Evolutionary conservation across 2,888 invertebrate genomes (phyloP), one percentile per base, ranked within the genome.

Genomic region (Caenorhabditis zanzibari): DNA sequence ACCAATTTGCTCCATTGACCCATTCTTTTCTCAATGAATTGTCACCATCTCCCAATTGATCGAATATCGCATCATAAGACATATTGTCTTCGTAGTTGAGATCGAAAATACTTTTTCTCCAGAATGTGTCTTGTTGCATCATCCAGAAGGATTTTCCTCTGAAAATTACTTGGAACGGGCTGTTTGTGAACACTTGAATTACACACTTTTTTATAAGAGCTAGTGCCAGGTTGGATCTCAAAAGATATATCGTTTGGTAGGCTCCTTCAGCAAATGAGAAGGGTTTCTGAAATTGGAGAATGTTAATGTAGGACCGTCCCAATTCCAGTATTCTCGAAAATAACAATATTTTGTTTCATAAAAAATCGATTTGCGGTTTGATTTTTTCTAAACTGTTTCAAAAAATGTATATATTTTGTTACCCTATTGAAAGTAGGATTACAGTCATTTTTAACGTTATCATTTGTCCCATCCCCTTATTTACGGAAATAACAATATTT

Each of bases 1-100:
- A 92, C 87, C 91, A 92, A 74, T 92, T 92, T n/a, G 92, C 92
- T 81, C 92, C 92, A 75, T 92, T 92, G 59, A 92, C 91, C 92
- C 92, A 92, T 81, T 92, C 91, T 12, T 90, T 90, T 44, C 92
- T 76, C 81, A 89, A 85, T 26, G 89, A 88, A 19, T 88, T 86
- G 12, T 61, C 79, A 61, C 90, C 90, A 58, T 88, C 84, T 44
- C 92, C 92, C 41, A 92, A 84, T 61, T 92, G 92, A 71, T 92
- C 92, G 68, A 92, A 92, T 56, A 92, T 88, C 22, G 90, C 89
- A 54, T 92, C 91, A 77, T 88, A 91, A 19, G 77, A 63, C 81
- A 84, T 81, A 69, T 90, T 85, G 59, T 89, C 87, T 83, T 92
- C 92, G 38, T 90, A 83, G 61, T 88, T 84, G 56, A 90, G 77